Base-by-base conservation (phyloP, 2,113 vertebrate species). In the Gadus chalcogrammus region DNA sequence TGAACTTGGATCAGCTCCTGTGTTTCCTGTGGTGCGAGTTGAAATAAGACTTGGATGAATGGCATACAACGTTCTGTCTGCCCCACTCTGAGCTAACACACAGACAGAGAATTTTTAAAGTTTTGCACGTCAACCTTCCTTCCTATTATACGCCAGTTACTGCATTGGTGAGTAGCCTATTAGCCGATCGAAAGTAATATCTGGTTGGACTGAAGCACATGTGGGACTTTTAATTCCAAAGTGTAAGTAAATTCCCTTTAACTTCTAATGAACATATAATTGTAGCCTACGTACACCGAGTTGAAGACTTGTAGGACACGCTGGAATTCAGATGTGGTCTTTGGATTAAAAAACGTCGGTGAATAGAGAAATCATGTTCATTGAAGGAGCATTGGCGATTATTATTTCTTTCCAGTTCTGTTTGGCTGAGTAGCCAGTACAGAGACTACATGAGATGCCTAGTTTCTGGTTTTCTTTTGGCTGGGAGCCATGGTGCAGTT, bases 1-100 rank as follows among this genome's bases (percentile, higher is more conserved):
- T 98, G 97, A 98, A 98, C 95, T 97, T 98, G 95, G 95, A 95
- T 95, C 94, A 94, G 94, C 93, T 94, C 89, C 90, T 94, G 88
- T 87, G 93, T 90, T 92, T 95, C 95, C 95, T 93, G 95, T 89
- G 85, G 96, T 85, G 97, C 93, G 89, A 90, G 91, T 82, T 90
- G 93, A 91, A 91, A 91, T 93, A 93, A 35, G 91, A 88, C 84
- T 87, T 89, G 86, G 88, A 93, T 94, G 93, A 94, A 94, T 89
- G 91, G 92, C 85, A 72, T 76, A 92, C 85, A 84, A 78, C 85
- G 87, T 85, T 77, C 90, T 89, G 89, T 79, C 92, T 83, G 84
- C 92, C 79, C 72, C 85, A 86, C 76, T 88, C 82, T 73, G 75
- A 87, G 86, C 84, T 80, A 76, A 84, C n/a, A n/a, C n/a, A n/a